These are phyloP conservation scores for Spilogale gracilis DNA, from an alignment of 2,113 vertebrate genomes.

Conservation along the genomic window DNA sequence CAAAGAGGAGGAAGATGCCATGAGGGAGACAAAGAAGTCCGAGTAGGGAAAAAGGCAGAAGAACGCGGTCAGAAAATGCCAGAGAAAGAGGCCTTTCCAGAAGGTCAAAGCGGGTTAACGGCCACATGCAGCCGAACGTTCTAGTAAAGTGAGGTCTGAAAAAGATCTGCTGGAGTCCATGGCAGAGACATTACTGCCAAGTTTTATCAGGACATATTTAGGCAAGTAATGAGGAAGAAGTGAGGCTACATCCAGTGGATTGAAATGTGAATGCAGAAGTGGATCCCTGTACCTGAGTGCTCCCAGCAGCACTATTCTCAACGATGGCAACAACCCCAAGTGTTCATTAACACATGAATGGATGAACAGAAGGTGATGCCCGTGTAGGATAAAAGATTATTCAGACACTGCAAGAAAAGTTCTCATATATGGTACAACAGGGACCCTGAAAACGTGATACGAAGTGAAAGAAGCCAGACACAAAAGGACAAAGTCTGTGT, in stretches of 20 bases:
- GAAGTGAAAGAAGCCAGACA: not conserved
- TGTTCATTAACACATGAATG: not conserved
- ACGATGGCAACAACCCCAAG: not conserved
- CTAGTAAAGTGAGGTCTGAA: not conserved
- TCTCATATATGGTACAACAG: not conserved
- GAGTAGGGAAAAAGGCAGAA: not conserved
- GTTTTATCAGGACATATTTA: not conserved
- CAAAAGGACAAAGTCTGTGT: not conserved
- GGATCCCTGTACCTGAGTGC: not conserved
- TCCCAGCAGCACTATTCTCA: not conserved
- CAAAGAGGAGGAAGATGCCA: not conserved
- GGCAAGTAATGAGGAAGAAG: not conserved
- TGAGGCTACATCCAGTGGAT: not conserved
- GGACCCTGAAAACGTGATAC: not conserved
- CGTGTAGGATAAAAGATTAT: not conserved
- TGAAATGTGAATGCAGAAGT: not conserved
- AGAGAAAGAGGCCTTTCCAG: not conserved
- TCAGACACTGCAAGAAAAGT: not conserved
- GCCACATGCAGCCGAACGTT: not conserved
- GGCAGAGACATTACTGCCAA: not conserved
- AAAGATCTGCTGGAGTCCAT: not conserved
- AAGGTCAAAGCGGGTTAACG: not conserved
- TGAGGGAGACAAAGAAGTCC: not conserved
- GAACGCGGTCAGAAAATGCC: not conserved
- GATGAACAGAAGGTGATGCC: not conserved